Conservation (phyloP, 2,797 vertebrate genomes). For the Poeciliopsis paucimaculata region DNA sequence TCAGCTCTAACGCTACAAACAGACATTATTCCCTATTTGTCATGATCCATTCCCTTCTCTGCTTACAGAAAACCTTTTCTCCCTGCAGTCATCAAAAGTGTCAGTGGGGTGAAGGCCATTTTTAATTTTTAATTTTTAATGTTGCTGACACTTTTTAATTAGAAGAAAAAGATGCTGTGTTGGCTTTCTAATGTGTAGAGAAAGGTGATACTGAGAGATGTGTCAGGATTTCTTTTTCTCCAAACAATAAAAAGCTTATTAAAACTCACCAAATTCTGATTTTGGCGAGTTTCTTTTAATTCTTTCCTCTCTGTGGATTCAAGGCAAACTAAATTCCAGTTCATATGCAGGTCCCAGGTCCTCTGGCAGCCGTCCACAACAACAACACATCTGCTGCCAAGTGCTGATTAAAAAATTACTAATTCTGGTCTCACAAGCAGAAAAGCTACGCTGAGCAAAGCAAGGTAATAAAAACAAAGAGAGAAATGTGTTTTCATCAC, state of each 20-base stretch:
- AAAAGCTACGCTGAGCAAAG: slow-evolving; percentile 10
- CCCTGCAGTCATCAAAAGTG: slow-evolving; percentile 25
- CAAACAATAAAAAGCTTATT: background rate
- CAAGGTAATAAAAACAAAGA: slow-evolving; percentile 16
- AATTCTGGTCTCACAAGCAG: slow-evolving; percentile 11
- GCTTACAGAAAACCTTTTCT: slow-evolving; percentile 12
- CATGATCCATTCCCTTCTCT: slow-evolving; percentile 1
- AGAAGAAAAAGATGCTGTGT: slow-evolving; percentile 4
- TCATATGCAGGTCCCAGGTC: slow-evolving; percentile 23
- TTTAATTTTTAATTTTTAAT: slow-evolving; percentile 28
- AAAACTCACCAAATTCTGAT: slow-evolving; percentile 24
- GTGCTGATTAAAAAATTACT: slow-evolving; percentile 14
- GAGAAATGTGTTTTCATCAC: slow-evolving; percentile 18
- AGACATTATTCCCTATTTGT: background rate
- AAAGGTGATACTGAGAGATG: slow-evolving; percentile 1
- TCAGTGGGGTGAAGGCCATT: slow-evolving; percentile 22
- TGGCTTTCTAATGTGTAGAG: slow-evolving; percentile 40
- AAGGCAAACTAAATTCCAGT: slow-evolving; percentile 19
- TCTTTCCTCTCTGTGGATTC: background rate
- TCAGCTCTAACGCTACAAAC: background rate
- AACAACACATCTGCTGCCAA: slow-evolving; percentile 9
- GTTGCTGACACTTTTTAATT: slow-evolving; percentile 31
- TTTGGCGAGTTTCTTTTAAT: slow-evolving; percentile 14
- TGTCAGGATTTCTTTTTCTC: slow-evolving; percentile 9
- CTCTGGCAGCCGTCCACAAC: slow-evolving; percentile 14